Percentiles rank a stretch among this genome's conserved stretches.
Evolutionary conservation across 2,113 vertebrate genomes (phyloP).

Genomic region (Neolamprologus hecqui): DNA sequence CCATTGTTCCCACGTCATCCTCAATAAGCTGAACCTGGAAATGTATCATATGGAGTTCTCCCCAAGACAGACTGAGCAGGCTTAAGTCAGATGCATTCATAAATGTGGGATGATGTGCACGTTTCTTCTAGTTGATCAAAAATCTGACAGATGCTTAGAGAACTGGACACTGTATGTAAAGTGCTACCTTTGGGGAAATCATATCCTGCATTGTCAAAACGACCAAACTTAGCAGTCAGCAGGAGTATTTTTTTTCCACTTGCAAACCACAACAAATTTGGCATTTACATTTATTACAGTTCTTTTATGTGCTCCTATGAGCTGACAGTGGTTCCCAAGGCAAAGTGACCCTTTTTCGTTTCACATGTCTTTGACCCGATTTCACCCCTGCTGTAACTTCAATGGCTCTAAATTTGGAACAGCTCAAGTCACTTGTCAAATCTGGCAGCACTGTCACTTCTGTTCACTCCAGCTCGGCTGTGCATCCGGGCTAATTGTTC

Average conservation of each 20-base stretch:
- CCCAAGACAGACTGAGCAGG: not conserved
- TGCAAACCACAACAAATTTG: not conserved
- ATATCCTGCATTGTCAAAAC: not conserved
- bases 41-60: not conserved
- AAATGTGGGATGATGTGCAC: not conserved
- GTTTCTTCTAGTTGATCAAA: not conserved
- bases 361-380: slow-evolving; percentile 26
- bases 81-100: not conserved
- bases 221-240: not conserved
- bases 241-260: not conserved
- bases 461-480: slow-evolving; percentile 31
- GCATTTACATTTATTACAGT: slow-evolving; percentile 6
- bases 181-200: not conserved
- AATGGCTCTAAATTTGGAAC: slow-evolving; percentile 59
- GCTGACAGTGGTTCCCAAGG: slow-evolving; percentile 13
- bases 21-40: not conserved
- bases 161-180: not conserved
- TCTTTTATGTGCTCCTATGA: not conserved
- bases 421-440: slow-evolving; percentile 49
- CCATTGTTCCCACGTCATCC: not conserved
- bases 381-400: slow-evolving; percentile 31
- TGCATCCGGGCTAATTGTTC: slow-evolving; percentile 67
- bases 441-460: slow-evolving; percentile 47
- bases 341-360: slow-evolving; percentile 18
- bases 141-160: not conserved